Conservation (phyloP, 2,888 invertebrate species). For the Dyspetes luteomarginatus region DNA sequence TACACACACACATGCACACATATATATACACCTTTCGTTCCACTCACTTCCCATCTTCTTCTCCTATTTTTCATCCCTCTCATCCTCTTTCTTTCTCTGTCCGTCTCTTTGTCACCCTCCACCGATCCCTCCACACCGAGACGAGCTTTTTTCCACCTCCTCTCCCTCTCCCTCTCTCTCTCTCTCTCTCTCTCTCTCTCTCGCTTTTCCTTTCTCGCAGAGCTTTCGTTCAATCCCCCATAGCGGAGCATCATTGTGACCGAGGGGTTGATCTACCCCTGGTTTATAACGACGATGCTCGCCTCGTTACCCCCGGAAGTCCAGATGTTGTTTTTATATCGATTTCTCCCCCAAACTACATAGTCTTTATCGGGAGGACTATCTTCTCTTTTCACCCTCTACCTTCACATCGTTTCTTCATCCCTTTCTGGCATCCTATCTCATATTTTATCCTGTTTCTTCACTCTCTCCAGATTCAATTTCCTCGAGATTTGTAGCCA, state of each 20-base stretch:
- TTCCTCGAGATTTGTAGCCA: constrained; percentile 22
- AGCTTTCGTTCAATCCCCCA: constrained; percentile 37
- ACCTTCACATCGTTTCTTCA: background rate
- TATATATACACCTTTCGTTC: constrained; percentile 16
- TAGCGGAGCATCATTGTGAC: constrained; percentile 17
- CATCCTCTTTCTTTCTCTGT: constrained; percentile 43
- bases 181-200: constrained; percentile 19
- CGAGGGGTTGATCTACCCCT: constrained; percentile 55
- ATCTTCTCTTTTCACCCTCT: constrained; percentile 21
- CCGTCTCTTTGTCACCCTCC: constrained; percentile 30
- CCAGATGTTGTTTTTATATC: constrained; percentile 66
- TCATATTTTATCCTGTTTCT: background rate
- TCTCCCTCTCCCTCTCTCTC: constrained; percentile 15
- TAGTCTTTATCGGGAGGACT: constrained; percentile 56
- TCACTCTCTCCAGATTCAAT: constrained; percentile 45
- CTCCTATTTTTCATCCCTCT: constrained; percentile 31
- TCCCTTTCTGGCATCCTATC: constrained; percentile 3
- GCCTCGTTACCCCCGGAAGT: constrained; percentile 67
- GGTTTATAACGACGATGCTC: constrained; percentile 66
- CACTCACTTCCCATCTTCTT: background rate
- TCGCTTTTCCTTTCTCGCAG: constrained; percentile 27
- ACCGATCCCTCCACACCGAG: constrained; percentile 43
- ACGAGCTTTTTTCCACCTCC: constrained; percentile 10
- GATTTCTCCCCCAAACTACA: constrained; percentile 64
- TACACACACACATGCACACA: constrained; percentile 7